These are phyloP conservation scores for Trematomus loennbergii DNA, from an alignment of 2,113 vertebrate species.

Conservation along the genomic window DNA sequence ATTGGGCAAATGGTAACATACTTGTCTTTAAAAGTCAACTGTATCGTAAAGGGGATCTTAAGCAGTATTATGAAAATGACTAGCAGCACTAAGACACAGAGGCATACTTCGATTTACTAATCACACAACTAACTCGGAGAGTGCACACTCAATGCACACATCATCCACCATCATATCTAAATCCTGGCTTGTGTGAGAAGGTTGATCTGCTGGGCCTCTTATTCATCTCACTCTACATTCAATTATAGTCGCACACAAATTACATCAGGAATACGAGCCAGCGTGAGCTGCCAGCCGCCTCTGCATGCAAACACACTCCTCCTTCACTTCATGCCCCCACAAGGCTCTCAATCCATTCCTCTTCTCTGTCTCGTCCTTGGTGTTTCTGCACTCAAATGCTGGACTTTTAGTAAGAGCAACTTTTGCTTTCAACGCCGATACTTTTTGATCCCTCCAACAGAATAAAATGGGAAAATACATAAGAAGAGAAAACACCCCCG, in stretches of 20 bases:
- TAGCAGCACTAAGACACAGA: too few relatives aligned
- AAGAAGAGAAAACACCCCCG: conserved; percentile 50
- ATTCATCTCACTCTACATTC: conserved; percentile 76
- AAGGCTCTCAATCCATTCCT: conserved; percentile 44
- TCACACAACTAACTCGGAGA: conserved; percentile 51
- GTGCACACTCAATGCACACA: conserved; percentile 36
- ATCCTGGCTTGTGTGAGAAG: conserved; percentile 69
- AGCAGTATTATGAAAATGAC: background rate
- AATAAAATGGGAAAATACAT: conserved; percentile 40
- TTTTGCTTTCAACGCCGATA: conserved; percentile 26
- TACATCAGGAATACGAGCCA: conserved; percentile 70
- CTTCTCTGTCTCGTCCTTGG: conserved; percentile 47
- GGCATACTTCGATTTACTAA: conserved; percentile 7
- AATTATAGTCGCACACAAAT: conserved; percentile 77
- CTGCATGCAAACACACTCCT: conserved; percentile 62
- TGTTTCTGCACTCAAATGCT: conserved; percentile 41
- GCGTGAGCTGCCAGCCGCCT: conserved; percentile 67
- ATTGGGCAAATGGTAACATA: conserved; percentile 48
- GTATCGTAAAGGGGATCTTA: conserved; percentile 36
- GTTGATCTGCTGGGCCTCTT: conserved; percentile 66
- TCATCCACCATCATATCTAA: conserved; percentile 48
- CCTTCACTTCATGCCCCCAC: conserved; percentile 60
- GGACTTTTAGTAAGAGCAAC: conserved; percentile 43
- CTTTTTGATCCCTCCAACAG: conserved; percentile 50
- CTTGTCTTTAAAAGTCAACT: conserved; percentile 37